Conservation (phyloP, 2,888 invertebrate species). For the Ophioninae sp. region DNA sequence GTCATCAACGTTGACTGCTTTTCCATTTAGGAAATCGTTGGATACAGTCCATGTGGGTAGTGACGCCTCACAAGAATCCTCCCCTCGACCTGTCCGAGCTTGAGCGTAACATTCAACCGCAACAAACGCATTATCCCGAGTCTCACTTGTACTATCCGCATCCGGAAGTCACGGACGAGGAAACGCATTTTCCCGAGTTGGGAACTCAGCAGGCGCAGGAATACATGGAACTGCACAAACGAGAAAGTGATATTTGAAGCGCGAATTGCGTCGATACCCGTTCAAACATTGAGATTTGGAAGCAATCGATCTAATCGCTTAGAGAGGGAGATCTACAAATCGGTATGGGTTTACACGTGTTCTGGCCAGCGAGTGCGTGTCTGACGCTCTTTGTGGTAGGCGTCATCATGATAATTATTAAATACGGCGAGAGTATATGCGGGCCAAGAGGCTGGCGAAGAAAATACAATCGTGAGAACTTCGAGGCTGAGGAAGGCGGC, state of each 20-base stretch:
- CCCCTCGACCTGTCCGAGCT: slow-evolving; percentile 91
- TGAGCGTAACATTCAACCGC: slow-evolving; percentile 78
- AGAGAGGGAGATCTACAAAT: slow-evolving; percentile 16
- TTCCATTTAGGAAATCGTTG: slow-evolving; percentile 88
- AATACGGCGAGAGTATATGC: slow-evolving; percentile 88
- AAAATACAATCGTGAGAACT: slow-evolving; percentile 82
- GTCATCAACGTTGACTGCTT: not conserved
- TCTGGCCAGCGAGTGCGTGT: slow-evolving; percentile 90
- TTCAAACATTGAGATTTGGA: not conserved
- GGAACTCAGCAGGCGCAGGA: slow-evolving; percentile 74
- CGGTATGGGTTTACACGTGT: slow-evolving; percentile 86
- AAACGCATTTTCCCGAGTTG: slow-evolving; percentile 73
- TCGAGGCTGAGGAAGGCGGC: slow-evolving; percentile 82
- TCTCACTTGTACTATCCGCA: slow-evolving; percentile 80
- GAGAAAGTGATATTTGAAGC: slow-evolving; percentile 90
- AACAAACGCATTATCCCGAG: slow-evolving; percentile 75
- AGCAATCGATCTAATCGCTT: slow-evolving; percentile 7
- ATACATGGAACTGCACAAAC: slow-evolving; percentile 87
- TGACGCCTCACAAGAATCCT: slow-evolving; percentile 91
- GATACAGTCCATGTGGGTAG: slow-evolving; percentile 92
- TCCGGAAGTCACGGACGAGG: slow-evolving; percentile 55
- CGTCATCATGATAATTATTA: slow-evolving; percentile 88
- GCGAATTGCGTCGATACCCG: not conserved
- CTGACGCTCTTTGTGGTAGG: slow-evolving; percentile 88
- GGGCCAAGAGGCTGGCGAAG: slow-evolving; percentile 83